Evolutionary conservation across 2,113 vertebrate genomes (phyloP), one percentile per base, ranked within the genome.

Genomic region (Pagrus major): DNA sequence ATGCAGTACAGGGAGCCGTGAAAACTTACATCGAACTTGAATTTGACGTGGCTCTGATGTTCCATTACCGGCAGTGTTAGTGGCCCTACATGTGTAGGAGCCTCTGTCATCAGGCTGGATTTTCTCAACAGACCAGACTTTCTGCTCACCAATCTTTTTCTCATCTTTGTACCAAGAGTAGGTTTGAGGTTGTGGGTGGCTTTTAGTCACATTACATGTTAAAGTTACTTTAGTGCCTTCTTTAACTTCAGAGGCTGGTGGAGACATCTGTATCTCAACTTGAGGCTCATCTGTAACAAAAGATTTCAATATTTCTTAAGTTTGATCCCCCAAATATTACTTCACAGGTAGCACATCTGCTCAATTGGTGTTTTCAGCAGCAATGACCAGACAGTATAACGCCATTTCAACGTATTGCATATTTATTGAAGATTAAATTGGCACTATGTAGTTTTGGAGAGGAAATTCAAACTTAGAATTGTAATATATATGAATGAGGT

Each of bases 211-310:
- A 3, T 0, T 0, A 61, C 94, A 95, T 2, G 0, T 54, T 12
- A 94, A 81, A 64, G 0, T 79, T 14, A 94, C n/a, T 0, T 0
- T 0, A 1, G 77, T 18, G 44, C 83, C 81, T 55, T 88, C 20
- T 33, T 0, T 67, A 29, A 90, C 1, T 5, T 5, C 0, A 16
- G 6, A 7, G 3, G 6, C 0, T 9, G 5, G 0, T 27, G 46
- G 3, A 4, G 0, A 9, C 6, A 41, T 25, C 0, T 0, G 7
- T 12, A 93, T 12, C 6, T 76, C 4, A 67, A 90, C 90, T 16
- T 0, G 2, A n/a, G 94, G 92, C 1, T 0, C 4, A 86, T 92
- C 94, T 94, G 82, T 68, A 83, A 84, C 21, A 84, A 4, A 71
- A 44, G 9, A 54, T 47, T 20, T 64, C 2, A 25, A 20, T 4